Base-by-base conservation (phyloP, 2,113 vertebrate genomes). In the Chascanopsetta lugubris region DNA sequence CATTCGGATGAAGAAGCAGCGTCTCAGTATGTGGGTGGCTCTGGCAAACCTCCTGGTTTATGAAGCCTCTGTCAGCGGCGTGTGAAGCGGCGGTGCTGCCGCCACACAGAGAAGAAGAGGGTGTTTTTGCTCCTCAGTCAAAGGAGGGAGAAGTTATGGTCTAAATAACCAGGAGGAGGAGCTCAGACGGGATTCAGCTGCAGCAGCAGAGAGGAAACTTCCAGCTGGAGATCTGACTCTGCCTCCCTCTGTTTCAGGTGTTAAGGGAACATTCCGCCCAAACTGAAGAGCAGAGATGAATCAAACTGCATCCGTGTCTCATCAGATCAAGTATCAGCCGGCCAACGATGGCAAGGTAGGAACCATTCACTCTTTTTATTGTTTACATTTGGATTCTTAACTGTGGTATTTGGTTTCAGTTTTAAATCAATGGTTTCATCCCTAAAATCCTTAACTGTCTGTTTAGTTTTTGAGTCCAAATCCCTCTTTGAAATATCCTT, bases 321-420 rank as follows among this genome's bases (percentile, higher is more conserved):
- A 89, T 82, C 85, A 89, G 77, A 88, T 87, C 9, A 75, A 89
- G 10, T 87, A 73, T 60, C 77, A 87, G 54, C 68, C 85, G 6
- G 7, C 12, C 26, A 88, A 84, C 26, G 85, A 86, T 3, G 7
- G 2, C 53, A 88, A 89, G 87, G 87, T 89, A 80, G 27, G 77
- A 48, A 6, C 27, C 21, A 38, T 70, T 40, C 46, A 6, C 38
- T 18, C 15, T 24, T 47, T 48, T 7, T 25, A 5, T 6, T 18
- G 2, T n/a, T n/a, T n/a, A n/a, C n/a, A n/a, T n/a, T n/a, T n/a
- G n/a, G n/a, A n/a, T n/a, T n/a, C n/a, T n/a, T n/a, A n/a, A n/a
- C n/a, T n/a, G n/a, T n/a, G n/a, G n/a, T n/a, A n/a, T n/a, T n/a
- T n/a, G n/a, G n/a, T n/a, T n/a, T n/a, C n/a, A n/a, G n/a, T n/a